phyloP scores from a whole-genome alignment of 2,113 vertebrate species.

The Triplophysa siluroides region DNA sequence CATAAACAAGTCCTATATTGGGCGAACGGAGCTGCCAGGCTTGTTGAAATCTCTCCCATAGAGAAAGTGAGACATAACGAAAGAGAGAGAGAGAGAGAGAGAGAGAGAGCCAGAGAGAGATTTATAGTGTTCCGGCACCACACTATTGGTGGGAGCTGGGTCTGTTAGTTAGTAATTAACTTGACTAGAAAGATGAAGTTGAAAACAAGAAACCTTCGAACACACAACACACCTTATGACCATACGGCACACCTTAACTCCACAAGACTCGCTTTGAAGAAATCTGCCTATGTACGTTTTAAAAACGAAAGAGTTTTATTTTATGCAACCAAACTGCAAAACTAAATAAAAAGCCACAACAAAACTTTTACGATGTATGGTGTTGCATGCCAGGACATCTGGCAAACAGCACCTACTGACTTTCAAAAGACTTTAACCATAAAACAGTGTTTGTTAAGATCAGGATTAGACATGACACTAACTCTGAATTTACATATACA shows the following conservation, averaged over 20 bases:
- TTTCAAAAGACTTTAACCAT: conserved; percentile 9
- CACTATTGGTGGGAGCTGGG: conserved; percentile 48
- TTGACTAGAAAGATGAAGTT: conserved; percentile 60
- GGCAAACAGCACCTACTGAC: background rate
- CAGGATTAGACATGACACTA: conserved; percentile 2
- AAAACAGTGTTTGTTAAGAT: conserved; percentile 21
- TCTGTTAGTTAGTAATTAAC: conserved; percentile 67
- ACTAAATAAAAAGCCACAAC: background rate
- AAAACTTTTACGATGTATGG: background rate
- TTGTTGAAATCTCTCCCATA: conserved; percentile 8
- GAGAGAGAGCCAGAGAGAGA: conserved; percentile 21
- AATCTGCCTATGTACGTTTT: background rate
- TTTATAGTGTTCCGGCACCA: conserved; percentile 18
- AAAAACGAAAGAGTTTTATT: background rate
- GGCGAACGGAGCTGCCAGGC: conserved; percentile 3
- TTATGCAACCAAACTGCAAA: background rate
- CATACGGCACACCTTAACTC: conserved; percentile 6
- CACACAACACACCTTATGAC: background rate
- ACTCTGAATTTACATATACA: background rate
- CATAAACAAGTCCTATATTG: conserved; percentile 32
- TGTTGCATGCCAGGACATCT: background rate
- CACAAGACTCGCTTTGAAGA: background rate
- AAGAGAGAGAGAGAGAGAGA: background rate
- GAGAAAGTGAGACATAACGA: background rate
- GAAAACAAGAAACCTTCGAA: conserved; percentile 44